phyloP scores from a whole-genome alignment of 2,113 vertebrate genomes.

The Sorex araneus region DNA sequence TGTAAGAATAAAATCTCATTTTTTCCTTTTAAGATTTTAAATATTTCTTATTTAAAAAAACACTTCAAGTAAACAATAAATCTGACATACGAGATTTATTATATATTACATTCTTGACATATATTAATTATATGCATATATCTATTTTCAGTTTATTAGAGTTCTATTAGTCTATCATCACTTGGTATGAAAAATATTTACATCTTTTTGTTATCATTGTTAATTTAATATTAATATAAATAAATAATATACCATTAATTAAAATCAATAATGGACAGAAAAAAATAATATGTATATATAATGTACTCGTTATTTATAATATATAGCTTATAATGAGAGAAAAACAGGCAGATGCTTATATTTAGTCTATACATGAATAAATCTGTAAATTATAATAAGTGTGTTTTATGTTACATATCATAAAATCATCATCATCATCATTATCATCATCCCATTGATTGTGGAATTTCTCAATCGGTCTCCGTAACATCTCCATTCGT shows the following conservation, averaged over 20 bases:
- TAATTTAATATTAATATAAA: neutral
- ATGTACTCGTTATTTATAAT: no score
- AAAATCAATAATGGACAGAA: no score
- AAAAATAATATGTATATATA: no score
- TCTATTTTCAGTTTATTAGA: neutral
- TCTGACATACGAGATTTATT: neutral
- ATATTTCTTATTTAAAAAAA: neutral
- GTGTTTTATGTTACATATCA: no score
- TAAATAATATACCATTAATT: no score
- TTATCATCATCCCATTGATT: no score
- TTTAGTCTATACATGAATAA: neutral
- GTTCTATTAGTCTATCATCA: neutral
- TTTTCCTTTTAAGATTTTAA: neutral
- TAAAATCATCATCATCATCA: no score
- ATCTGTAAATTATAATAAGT: neutral
- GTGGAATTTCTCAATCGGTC: no score
- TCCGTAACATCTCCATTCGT: no score
- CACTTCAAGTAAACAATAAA: neutral
- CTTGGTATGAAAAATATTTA: neutral
- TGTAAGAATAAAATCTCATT: conserved; percentile 13
- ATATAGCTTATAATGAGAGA: no score
- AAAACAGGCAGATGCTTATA: no score
- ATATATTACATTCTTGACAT: neutral
- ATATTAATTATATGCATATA: neutral
- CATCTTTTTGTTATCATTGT: neutral